Percentiles rank a stretch among this genome's conserved stretches.
These are phyloP conservation scores for Cyprinodon tularosa DNA, from an alignment of 2,113 vertebrate genomes.

Conservation along the genomic window DNA sequence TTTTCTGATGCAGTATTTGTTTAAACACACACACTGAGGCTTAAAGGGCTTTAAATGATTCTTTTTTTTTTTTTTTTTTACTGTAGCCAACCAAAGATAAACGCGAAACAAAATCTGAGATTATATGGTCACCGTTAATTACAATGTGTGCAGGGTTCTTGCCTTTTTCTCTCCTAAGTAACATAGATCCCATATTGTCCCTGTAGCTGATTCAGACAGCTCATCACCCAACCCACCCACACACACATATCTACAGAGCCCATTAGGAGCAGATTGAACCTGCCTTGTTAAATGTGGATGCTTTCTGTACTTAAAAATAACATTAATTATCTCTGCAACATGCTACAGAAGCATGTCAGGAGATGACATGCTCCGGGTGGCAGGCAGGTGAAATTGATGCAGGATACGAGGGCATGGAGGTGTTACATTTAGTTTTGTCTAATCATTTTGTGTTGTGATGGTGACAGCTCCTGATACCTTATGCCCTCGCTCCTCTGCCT, in stretches of 20 bases:
- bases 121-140: too few species aligned
- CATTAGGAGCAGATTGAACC: conserved; percentile 15
- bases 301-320: conserved; percentile 33
- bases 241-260: neutral
- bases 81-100: neutral
- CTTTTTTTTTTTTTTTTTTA: too few species aligned
- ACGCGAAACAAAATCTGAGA: too few species aligned
- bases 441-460: too few species aligned
- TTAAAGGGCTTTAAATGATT: neutral
- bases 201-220: too few species aligned
- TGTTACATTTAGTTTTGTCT: conserved; percentile 3
- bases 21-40: neutral
- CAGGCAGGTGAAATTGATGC: conserved; percentile 22
- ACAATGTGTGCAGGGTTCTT: too few species aligned
- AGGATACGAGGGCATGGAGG: neutral
- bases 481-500: too few species aligned
- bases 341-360: conserved; percentile 39
- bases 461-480: too few species aligned
- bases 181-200: too few species aligned
- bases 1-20: conserved; percentile 30
- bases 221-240: conserved; percentile 10
- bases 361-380: conserved; percentile 5
- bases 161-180: too few species aligned
- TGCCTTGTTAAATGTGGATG: conserved; percentile 42
- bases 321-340: conserved; percentile 28